Conservation (phyloP, 2,113 vertebrate genomes). For the Aviceda subcristata region DNA sequence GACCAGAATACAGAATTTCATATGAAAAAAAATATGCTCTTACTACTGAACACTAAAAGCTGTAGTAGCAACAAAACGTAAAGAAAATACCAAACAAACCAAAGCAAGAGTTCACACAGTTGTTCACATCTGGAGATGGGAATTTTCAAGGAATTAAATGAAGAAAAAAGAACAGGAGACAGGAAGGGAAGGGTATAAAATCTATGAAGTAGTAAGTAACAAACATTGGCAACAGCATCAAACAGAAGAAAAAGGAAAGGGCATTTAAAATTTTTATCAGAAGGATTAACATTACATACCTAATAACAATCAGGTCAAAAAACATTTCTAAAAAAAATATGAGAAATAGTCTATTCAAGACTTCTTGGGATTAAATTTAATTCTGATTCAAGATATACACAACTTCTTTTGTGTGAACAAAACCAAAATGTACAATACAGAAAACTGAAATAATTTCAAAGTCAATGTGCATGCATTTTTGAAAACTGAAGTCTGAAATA, state of each 20-base stretch:
- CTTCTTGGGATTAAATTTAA: not conserved
- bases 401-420: not conserved
- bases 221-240: not conserved
- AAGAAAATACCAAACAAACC: not conserved
- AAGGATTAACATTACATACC: not conserved
- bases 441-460: not conserved
- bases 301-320: not conserved
- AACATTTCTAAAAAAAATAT: not conserved
- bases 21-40: not conserved
- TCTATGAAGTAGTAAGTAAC: not conserved
- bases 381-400: not conserved
- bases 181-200: not conserved
- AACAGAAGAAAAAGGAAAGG: not conserved
- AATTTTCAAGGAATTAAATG: not conserved
- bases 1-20: not conserved
- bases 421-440: not conserved
- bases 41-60: not conserved
- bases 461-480: not conserved
- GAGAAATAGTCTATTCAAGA: not conserved
- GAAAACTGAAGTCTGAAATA: not conserved
- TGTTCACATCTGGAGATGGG: not conserved
- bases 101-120: not conserved
- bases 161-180: not conserved
- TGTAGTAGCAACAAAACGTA: not conserved
- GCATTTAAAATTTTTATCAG: not conserved